These are phyloP conservation scores for Sprattus sprattus DNA, from an alignment of 2,113 vertebrate genomes.

Conservation along the genomic window DNA sequence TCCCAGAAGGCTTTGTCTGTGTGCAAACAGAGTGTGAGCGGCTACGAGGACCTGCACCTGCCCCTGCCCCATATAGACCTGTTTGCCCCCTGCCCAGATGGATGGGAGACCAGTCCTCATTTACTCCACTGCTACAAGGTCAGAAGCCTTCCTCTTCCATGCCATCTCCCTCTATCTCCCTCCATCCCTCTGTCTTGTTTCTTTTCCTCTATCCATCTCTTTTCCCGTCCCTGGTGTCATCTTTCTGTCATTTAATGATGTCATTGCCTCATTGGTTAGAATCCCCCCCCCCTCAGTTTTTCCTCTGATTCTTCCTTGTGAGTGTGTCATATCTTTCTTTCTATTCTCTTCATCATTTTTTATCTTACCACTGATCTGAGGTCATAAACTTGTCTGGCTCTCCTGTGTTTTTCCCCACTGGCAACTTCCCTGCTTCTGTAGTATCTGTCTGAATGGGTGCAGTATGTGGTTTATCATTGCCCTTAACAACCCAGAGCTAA, in stretches of 20 bases:
- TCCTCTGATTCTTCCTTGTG: not conserved
- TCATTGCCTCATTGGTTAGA: not conserved
- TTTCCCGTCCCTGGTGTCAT: not conserved
- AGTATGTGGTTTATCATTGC: not conserved
- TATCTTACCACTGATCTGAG: not conserved
- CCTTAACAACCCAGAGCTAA: not conserved
- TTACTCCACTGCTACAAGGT: conserved; percentile 88
- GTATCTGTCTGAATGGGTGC: not conserved
- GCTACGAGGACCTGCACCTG: conserved; percentile 53
- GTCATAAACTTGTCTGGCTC: not conserved
- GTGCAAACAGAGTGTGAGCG: conserved; percentile 79
- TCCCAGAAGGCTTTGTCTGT: conserved; percentile 82
- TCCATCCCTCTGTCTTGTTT: not conserved
- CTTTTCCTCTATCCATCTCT: not conserved
- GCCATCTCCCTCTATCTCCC: not conserved
- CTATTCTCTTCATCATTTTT: not conserved
- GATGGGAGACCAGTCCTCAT: conserved; percentile 81
- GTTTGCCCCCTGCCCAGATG: conserved; percentile 74
- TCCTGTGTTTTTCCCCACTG: not conserved
- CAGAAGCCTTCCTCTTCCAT: not conserved
- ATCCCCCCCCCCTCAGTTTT: not conserved
- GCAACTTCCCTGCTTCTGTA: not conserved
- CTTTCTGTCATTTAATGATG: not conserved
- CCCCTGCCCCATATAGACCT: conserved; percentile 68
- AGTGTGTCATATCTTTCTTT: not conserved